Evolutionary conservation across 2,888 invertebrate species (phyloP).

Genomic region (Mythimna pallens): DNA sequence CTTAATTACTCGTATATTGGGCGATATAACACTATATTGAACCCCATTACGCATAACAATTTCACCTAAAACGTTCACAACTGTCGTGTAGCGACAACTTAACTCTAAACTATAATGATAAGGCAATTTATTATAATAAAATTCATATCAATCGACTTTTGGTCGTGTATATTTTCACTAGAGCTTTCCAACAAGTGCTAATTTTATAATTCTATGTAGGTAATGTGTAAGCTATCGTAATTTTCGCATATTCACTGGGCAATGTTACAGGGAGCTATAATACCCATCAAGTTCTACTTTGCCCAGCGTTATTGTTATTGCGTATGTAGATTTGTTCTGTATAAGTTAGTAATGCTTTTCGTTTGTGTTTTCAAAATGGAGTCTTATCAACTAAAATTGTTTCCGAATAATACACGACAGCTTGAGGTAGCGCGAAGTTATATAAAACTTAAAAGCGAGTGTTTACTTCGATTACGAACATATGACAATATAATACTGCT

Average conservation of each 20-base stretch:
- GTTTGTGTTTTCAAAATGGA: constrained; percentile 37
- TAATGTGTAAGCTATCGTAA: constrained; percentile 42
- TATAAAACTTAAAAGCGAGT: constrained; percentile 72
- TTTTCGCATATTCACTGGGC: background rate
- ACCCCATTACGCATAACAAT: constrained; percentile 33
- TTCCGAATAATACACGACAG: constrained; percentile 76
- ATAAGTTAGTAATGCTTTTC: constrained; percentile 13
- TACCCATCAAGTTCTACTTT: constrained; percentile 14
- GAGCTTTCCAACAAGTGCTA: constrained; percentile 67
- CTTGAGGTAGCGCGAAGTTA: constrained; percentile 85
- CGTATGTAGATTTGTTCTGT: constrained; percentile 5
- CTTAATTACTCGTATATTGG: constrained; percentile 27
- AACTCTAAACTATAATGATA: constrained; percentile 67
- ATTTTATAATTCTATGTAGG: constrained; percentile 57
- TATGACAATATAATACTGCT: constrained; percentile 86
- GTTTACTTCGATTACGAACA: constrained; percentile 70
- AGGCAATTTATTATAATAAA: constrained; percentile 66
- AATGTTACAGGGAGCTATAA: constrained; percentile 11
- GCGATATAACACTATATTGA: constrained; percentile 21
- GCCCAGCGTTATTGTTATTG: constrained; percentile 5
- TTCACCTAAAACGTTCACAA: constrained; percentile 56
- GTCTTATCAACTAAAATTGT: constrained; percentile 54
- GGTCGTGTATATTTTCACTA: constrained; percentile 74
- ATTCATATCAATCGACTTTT: constrained; percentile 62
- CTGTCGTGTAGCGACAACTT: constrained; percentile 65